Percentiles rank a stretch among this genome's conserved stretches.
Conservation (phyloP, 53 echinoderm and acorn worm genomes). For the Echinarachnius parma region DNA sequence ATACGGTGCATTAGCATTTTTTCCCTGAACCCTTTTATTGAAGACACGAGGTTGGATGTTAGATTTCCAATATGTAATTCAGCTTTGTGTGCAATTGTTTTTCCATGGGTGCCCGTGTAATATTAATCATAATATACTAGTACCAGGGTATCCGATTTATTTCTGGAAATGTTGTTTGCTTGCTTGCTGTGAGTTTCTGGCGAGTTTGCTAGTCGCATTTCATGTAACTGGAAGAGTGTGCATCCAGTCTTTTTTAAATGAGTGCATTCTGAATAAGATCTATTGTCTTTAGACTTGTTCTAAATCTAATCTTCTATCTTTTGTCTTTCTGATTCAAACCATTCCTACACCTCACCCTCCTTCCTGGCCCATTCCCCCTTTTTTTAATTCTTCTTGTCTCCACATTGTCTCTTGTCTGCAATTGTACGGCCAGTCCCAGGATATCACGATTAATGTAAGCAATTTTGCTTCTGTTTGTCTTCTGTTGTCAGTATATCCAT, state of each 20-base stretch:
- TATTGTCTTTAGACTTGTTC: constrained; percentile 33
- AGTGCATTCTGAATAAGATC: not conserved
- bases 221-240: constrained; percentile 10
- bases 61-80: constrained; percentile 16
- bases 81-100: constrained; percentile 9
- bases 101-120: constrained; percentile 1
- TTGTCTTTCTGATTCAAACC: constrained; percentile 33
- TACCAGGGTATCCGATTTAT: no score
- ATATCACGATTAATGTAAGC: constrained; percentile 44
- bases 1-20: constrained; percentile 23
- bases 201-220: no score
- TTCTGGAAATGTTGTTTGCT: no score
- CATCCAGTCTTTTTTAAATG: no score
- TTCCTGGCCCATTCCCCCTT: constrained; percentile 3
- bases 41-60: constrained; percentile 11
- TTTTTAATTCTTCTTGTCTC: constrained; percentile 38
- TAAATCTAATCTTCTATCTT: constrained; percentile 28
- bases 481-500: constrained; percentile 1
- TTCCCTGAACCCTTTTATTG: constrained; percentile 3
- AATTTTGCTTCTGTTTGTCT: constrained; percentile 37
- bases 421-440: constrained; percentile 45
- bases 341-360: constrained; percentile 4
- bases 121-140: no score
- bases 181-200: constrained; percentile 14
- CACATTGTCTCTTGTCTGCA: constrained; percentile 40